Evolutionary conservation across 2,888 invertebrate species (phyloP), one percentile per base, ranked within the genome.

Genomic region (Pheosia gnoma): DNA sequence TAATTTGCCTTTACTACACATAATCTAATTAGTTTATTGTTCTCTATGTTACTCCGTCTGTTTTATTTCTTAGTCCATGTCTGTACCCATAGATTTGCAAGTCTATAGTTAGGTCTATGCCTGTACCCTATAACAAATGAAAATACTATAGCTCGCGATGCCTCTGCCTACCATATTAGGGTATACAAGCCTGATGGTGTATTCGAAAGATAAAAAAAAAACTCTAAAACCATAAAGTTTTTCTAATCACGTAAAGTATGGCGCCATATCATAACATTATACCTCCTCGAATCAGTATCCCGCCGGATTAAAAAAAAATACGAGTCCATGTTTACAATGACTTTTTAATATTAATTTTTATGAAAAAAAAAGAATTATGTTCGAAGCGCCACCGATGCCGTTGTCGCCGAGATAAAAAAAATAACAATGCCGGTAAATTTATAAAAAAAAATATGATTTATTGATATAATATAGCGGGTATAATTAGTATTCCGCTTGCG

Each of bases 311-410:
- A 51, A 8, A 51, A 13, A 4, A 13, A 51, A 51, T 25, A 51
- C 25, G 4, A 0, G 25, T 25, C 25, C 25, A 25, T n/a, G 47
- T 47, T 47, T n/a, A 51, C 51, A 51, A 51, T 51, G 25, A 51
- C 51, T 51, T 51, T 51, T 51, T 51, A 51, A 51, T 51, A 51
- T 51, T 51, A 51, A 51, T 51, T 51, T 51, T 51, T 51, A 25
- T 8, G 4, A 25, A 51, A 51, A 51, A 51, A 51, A 51, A 51
- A 51, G 1, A 47, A 25, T 25, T 25, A 25, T 25, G n/a, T 49
- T 51, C 51, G 8, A 9, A 25, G 51, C 51, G 51, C 51, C 51
- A 51, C 51, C 13, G 25, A 25, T 8, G 25, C 13, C 7, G 25
- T 25, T 7, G 51, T 47, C 25, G 51, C 25, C 51, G 8, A 7